Evolutionary conservation across 2,797 vertebrate species (phyloP), one percentile per base, ranked within the genome.

Genomic region (Masticophis lateralis): DNA sequence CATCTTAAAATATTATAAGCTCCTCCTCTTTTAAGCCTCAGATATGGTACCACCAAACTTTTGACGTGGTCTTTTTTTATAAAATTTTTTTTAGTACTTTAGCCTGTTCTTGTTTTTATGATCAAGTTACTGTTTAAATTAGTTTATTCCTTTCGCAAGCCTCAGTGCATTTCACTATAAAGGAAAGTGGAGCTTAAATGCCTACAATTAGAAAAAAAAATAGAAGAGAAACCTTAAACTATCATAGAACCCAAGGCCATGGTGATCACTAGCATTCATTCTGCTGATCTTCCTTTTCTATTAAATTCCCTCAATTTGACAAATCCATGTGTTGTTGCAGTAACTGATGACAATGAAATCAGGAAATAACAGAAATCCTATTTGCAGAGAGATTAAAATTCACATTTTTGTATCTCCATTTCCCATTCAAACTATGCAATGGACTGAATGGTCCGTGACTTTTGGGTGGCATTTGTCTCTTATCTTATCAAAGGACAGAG

Each of bases 11-110:
- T 37, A 22, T 56, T 32, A 25, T 27, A 59, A 74, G 6, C 2
- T 83, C 37, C 90, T 27, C 25, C 22, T 59, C 90, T 79, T 83
- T 83, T 47, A 91, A 57, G 25, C 14, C 37, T 47, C 22, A 79
- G 69, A 47, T 0, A 0, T 16, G 47, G 4, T 89, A 10, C 55
- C 25, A 43, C n/a, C 28, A 55, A 18, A 32, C 53, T 74, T 55
- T 69, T 32, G n/a, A 32, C 32, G n/a, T n/a, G 16, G 12, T 88
- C 2, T 87, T 25, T n/a, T 51, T 16, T 28, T 11, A 43, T 51
- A 7, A 51, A 37, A 37, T 3, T 55, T 79, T 18, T 22, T 2
- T 56, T n/a, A 0, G 14, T 32, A 32, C 16, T 87, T 66, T 47
- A 53, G 51, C 43, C 6, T 51, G 27, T 47, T 63, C 8, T 66